These are phyloP conservation scores for Gila robusta DNA, from an alignment of 2,797 vertebrate genomes.

Conservation along the genomic window DNA sequence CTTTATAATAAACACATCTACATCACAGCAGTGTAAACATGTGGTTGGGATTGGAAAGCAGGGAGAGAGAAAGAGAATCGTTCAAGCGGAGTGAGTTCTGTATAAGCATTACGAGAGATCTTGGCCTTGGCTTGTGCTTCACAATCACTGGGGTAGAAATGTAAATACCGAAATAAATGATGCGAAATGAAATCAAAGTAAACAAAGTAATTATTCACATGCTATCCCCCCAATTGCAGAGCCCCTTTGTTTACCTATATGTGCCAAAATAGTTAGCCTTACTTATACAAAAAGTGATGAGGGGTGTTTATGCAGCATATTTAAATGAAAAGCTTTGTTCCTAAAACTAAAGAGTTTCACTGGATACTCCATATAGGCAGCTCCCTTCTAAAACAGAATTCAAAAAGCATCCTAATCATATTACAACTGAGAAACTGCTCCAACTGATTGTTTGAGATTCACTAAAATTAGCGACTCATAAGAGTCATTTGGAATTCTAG, in stretches of 20 bases:
- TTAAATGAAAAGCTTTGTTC: conserved; percentile 32
- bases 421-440: background rate
- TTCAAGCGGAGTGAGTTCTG: conserved; percentile 61
- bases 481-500: background rate
- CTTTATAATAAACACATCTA: conserved; percentile 76
- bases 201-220: conserved; percentile 81
- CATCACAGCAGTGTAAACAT: conserved; percentile 77
- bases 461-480: background rate
- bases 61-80: conserved; percentile 52
- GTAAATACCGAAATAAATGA: conserved; percentile 76
- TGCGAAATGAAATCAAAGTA: conserved; percentile 80
- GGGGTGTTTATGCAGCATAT: conserved; percentile 17
- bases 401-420: background rate
- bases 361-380: background rate
- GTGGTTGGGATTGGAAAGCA: conserved; percentile 58
- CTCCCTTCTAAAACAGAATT: background rate
- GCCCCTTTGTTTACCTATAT: conserved; percentile 51
- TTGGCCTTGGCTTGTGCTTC: conserved; percentile 49
- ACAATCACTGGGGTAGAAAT: conserved; percentile 60
- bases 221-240: conserved; percentile 62
- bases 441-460: background rate
- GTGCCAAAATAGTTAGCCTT: conserved; percentile 53
- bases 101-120: conserved; percentile 69
- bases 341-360: background rate
- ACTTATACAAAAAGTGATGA: conserved; percentile 50